These are phyloP conservation scores for Aurelia sp. DNA, from an alignment of 30 jellyfish, hydroid and myxozoan species.

Conservation along the genomic window DNA sequence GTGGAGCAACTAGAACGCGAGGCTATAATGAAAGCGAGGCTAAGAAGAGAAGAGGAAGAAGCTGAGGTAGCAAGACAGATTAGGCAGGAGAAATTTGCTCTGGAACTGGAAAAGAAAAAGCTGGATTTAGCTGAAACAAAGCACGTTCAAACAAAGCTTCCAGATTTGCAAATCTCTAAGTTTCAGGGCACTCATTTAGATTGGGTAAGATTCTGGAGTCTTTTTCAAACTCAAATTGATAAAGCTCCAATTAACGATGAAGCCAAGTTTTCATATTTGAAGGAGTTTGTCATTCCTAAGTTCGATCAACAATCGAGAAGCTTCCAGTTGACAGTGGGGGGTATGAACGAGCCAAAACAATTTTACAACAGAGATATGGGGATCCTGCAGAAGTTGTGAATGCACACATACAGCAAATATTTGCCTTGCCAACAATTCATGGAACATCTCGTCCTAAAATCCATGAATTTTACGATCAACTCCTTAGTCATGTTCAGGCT, in stretches of 20 bases:
- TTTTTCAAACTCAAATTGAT: slow-evolving; percentile 57
- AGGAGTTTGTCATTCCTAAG: not conserved
- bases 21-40: slow-evolving; percentile 21
- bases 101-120: slow-evolving; percentile 46
- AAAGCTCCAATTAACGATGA: slow-evolving; percentile 23
- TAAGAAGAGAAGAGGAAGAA: slow-evolving; percentile 29
- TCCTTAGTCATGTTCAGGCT: slow-evolving; percentile 64
- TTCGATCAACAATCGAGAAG: slow-evolving; percentile 35
- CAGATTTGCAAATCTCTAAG: slow-evolving; percentile 54
- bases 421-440: not conserved
- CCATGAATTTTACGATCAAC: slow-evolving; percentile 70
- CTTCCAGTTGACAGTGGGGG: slow-evolving; percentile 60
- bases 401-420: slow-evolving; percentile 68
- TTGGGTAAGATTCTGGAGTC: slow-evolving; percentile 72
- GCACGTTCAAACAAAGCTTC: slow-evolving; percentile 42
- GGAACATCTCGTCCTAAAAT: slow-evolving; percentile 20
- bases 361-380: slow-evolving; percentile 43
- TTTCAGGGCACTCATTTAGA: slow-evolving; percentile 69
- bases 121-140: slow-evolving; percentile 43
- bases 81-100: slow-evolving; percentile 39
- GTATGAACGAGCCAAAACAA: slow-evolving; percentile 63
- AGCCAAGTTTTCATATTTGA: slow-evolving; percentile 1
- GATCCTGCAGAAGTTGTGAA: slow-evolving; percentile 56
- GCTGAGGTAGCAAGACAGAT: slow-evolving; percentile 45
- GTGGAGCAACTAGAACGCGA: slow-evolving; percentile 14